These are phyloP conservation scores for Chrysolina americana DNA, from an alignment of 2,888 invertebrate species.

Conservation along the genomic window DNA sequence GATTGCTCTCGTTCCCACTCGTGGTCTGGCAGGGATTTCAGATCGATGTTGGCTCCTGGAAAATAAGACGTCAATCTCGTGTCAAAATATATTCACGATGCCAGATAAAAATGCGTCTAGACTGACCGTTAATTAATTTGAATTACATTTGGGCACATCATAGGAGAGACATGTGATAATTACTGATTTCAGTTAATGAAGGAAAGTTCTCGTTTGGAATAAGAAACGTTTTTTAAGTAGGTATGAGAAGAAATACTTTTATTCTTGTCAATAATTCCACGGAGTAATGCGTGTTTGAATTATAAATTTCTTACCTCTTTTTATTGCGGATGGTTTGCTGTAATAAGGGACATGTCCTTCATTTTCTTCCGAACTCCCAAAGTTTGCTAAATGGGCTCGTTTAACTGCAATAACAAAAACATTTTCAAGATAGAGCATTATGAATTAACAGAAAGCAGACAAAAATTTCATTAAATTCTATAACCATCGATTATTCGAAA, in stretches of 20 bases:
- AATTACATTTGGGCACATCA: background rate
- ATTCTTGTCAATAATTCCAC: too few species aligned
- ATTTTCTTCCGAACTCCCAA: constrained; percentile 57
- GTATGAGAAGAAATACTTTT: too few species aligned
- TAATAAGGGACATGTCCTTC: constrained; percentile 61
- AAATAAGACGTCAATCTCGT: constrained; percentile 28
- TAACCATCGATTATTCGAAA: too few species aligned
- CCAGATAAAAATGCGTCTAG: background rate
- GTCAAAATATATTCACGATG: constrained; percentile 2
- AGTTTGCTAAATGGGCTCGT: constrained; percentile 59
- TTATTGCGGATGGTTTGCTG: constrained; percentile 66
- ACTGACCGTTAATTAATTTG: background rate
- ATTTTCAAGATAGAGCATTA: background rate
- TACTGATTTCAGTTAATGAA: background rate
- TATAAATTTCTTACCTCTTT: constrained; percentile 62
- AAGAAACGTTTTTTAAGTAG: too few species aligned
- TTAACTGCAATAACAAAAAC: constrained; percentile 62
- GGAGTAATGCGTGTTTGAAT: too few species aligned
- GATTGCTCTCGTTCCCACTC: constrained; percentile 58
- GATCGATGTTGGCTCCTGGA: constrained; percentile 51
- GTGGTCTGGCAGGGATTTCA: constrained; percentile 55
- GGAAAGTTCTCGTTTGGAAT: too few species aligned
- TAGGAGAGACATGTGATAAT: background rate
- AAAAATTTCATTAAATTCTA: too few species aligned
- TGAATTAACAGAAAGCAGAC: background rate